phyloP scores from a whole-genome alignment of 1,140 invertebrate genomes.

The Achroia grisella region DNA sequence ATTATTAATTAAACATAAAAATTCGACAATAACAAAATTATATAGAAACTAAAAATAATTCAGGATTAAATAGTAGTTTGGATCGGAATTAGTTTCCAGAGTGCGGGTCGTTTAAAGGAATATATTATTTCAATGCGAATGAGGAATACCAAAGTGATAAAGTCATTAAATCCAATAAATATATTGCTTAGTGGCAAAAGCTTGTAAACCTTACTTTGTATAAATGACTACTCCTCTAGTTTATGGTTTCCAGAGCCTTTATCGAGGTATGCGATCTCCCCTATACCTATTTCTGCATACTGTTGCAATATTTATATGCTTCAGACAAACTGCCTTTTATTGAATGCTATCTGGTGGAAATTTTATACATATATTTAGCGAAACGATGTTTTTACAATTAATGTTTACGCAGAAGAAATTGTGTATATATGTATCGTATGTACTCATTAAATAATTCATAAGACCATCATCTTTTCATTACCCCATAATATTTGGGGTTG shows the following conservation, averaged over 20 bases:
- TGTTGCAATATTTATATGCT: conserved; percentile 40
- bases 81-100: too few relatives aligned
- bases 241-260: conserved; percentile 28
- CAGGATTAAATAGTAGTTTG: too few relatives aligned
- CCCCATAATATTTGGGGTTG: too few relatives aligned
- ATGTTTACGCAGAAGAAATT: too few relatives aligned
- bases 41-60: too few relatives aligned
- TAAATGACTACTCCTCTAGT: conserved; percentile 29
- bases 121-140: neutral
- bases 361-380: conserved; percentile 17
- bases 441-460: too few relatives aligned
- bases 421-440: too few relatives aligned
- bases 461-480: too few relatives aligned
- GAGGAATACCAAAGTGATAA: too few relatives aligned
- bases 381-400: neutral
- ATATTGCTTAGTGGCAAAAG: neutral
- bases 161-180: too few relatives aligned
- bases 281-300: conserved; percentile 44
- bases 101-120: conserved; percentile 1
- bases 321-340: conserved; percentile 26
- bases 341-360: conserved; percentile 16
- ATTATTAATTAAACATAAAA: too few relatives aligned
- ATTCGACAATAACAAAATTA: too few relatives aligned
- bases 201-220: neutral
- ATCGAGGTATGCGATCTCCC: conserved; percentile 45